These are phyloP conservation scores for Sakesphorus luctuosus DNA, from an alignment of 2,113 vertebrate species.

Conservation along the genomic window DNA sequence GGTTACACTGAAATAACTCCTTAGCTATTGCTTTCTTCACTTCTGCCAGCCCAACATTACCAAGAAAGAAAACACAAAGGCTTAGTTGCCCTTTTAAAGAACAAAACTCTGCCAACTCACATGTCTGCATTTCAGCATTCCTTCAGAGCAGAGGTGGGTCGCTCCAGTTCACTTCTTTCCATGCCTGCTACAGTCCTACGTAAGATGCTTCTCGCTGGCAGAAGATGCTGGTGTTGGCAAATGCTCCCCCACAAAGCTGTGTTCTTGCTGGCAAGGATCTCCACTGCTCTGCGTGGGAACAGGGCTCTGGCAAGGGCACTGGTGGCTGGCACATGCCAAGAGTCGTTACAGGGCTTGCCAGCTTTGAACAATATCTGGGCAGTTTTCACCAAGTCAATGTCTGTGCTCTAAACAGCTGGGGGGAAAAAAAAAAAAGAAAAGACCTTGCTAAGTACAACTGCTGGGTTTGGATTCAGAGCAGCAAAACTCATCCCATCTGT, in stretches of 20 bases:
- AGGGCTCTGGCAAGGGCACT: neutral
- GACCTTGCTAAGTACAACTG: neutral
- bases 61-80: neutral
- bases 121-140: neutral
- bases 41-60: neutral
- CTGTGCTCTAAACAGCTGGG: neutral
- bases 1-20: neutral
- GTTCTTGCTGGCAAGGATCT: neutral
- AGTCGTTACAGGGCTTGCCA: neutral
- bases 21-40: neutral
- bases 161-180: neutral
- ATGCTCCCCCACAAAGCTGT: neutral
- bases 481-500: neutral
- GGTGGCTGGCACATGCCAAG: rapidly evolving
- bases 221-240: neutral
- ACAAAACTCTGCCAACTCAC: neutral
- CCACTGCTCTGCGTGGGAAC: rapidly evolving
- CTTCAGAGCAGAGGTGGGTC: neutral
- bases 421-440: neutral
- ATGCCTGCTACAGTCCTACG: neutral
- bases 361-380: neutral
- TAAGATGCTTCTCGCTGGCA: neutral
- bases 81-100: neutral
- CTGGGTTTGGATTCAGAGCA: neutral
- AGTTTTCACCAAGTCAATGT: neutral